These are phyloP conservation scores for Protaetia brevitarsis DNA, from an alignment of 1,140 invertebrate genomes.

Conservation along the genomic window DNA sequence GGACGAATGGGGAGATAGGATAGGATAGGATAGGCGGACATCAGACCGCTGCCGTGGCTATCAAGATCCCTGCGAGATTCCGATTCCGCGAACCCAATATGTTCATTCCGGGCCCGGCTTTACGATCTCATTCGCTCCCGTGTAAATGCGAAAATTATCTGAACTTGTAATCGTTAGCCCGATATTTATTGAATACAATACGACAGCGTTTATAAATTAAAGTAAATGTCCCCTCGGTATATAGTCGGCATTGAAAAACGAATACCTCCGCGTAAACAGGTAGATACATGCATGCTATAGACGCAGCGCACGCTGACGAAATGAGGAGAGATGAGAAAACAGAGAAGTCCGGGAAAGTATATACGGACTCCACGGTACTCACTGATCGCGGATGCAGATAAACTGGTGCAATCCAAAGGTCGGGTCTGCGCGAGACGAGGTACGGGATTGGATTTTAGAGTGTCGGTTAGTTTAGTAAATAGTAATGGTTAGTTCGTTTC, in stretches of 20 bases:
- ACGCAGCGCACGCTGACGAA: too few species aligned
- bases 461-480: too few species aligned
- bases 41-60: neutral
- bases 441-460: too few species aligned
- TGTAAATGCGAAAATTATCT: slow-evolving; percentile 13
- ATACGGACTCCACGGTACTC: too few species aligned
- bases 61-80: neutral
- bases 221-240: too few species aligned
- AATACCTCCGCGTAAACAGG: neutral
- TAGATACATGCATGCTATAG: too few species aligned
- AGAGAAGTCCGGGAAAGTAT: neutral
- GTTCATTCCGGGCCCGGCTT: neutral
- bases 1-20: too few species aligned
- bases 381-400: neutral
- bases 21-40: too few species aligned
- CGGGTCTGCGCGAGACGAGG: too few species aligned
- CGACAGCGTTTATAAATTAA: neutral
- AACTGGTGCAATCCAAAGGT: neutral
- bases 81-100: neutral
- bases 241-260: neutral
- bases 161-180: neutral
- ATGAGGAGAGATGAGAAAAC: neutral
- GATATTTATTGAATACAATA: slow-evolving; percentile 17
- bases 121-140: neutral
- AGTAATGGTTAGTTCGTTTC: too few species aligned